Evolutionary conservation across 1,140 invertebrate genomes (phyloP).

Genomic region (Asbolus verrucosus): DNA sequence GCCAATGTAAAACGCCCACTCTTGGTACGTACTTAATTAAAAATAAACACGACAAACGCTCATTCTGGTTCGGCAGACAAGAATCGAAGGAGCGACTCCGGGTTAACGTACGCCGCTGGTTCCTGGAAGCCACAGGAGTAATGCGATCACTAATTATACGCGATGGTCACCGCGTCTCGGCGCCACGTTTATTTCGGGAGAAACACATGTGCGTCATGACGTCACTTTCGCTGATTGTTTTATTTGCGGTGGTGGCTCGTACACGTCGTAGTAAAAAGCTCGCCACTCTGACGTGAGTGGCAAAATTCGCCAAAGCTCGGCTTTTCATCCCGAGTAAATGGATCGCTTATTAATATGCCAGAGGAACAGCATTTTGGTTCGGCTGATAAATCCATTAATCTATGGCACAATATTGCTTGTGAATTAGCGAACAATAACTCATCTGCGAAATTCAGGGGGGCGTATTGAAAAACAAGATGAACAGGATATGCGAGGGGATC

Average conservation of each 20-base stretch:
- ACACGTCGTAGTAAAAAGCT: slow-evolving; percentile 18
- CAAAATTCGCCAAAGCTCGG: too few species aligned
- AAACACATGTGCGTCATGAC: slow-evolving; percentile 47
- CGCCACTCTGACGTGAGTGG: too few species aligned
- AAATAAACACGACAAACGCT: slow-evolving; percentile 6
- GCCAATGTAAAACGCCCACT: slow-evolving; percentile 17
- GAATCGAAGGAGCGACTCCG: neutral
- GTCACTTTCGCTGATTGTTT: slow-evolving; percentile 46
- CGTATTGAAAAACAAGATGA: neutral
- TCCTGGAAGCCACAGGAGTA: slow-evolving; percentile 12
- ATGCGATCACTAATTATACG: slow-evolving; percentile 41
- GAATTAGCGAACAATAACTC: slow-evolving; percentile 27
- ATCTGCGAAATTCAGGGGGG: slow-evolving; percentile 3
- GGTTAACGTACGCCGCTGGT: slow-evolving; percentile 25
- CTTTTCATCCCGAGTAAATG: slow-evolving; percentile 10
- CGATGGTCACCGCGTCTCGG: slow-evolving; percentile 35
- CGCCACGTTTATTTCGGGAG: slow-evolving; percentile 47
- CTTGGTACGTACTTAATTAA: neutral
- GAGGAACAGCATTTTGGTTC: slow-evolving; percentile 12
- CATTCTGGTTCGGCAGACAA: neutral
- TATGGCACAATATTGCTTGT: slow-evolving; percentile 10
- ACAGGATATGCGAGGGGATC: neutral
- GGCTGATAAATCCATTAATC: slow-evolving; percentile 32
- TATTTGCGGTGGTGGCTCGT: slow-evolving; percentile 41
- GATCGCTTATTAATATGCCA: slow-evolving; percentile 21